A percentile compares a stretch with the other conserved stretches of the same genome.
These are phyloP conservation scores for Taphrorychus bicolor DNA, from an alignment of 2,888 invertebrate species.

Conservation along the genomic window DNA sequence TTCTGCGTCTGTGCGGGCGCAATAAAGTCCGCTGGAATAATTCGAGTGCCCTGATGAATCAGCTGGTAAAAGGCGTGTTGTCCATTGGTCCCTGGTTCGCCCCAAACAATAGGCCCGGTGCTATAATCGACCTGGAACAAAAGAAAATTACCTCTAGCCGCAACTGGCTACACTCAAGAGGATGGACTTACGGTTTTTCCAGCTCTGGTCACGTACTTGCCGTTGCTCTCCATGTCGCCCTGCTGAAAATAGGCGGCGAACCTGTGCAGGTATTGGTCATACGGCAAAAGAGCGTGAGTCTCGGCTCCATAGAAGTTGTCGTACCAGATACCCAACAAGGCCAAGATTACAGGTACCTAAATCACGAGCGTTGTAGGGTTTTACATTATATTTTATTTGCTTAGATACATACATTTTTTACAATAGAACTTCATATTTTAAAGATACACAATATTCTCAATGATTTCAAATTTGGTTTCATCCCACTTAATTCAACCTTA, in stretches of 20 bases:
- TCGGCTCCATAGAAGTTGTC: conserved; percentile 93
- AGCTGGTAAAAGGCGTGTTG: conserved; percentile 99
- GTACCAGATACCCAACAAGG: conserved; percentile 93
- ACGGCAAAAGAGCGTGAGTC: conserved; percentile 95
- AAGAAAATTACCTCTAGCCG: background rate
- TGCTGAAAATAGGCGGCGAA: conserved; percentile 99
- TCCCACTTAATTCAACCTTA: too few species aligned
- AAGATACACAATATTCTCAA: too few species aligned
- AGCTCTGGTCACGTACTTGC: conserved; percentile 85
- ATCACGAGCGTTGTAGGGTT: too few species aligned
- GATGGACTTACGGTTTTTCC: conserved; percentile 63
- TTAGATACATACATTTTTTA: too few species aligned
- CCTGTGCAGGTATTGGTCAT: conserved; percentile 98
- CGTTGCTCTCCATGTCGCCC: conserved; percentile 99
- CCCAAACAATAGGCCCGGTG: conserved; percentile 91
- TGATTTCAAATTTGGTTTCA: too few species aligned
- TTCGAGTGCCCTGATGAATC: conserved; percentile 87
- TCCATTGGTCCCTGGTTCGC: conserved; percentile 99
- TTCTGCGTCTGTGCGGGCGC: conserved; percentile 93
- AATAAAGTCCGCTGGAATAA: conserved; percentile 97
- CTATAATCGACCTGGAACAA: conserved; percentile 61
- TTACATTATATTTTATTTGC: too few species aligned
- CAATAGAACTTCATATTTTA: too few species aligned
- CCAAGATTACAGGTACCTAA: conserved; percentile 92
- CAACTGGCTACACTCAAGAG: background rate